Evolutionary conservation across 1,140 invertebrate genomes (phyloP).

Genomic region (Cotesia vestalis): DNA sequence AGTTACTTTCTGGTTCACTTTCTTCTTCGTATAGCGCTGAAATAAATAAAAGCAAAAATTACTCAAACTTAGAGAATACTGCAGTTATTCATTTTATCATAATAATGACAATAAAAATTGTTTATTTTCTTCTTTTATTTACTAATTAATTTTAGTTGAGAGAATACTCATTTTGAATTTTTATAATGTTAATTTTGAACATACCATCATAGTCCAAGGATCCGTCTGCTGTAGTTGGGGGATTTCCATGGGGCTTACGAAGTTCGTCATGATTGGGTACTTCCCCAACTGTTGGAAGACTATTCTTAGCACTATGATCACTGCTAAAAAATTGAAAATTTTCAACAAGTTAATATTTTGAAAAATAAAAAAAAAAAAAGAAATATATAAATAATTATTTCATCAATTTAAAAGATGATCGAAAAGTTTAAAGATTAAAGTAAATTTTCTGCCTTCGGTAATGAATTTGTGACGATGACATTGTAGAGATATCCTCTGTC

Average conservation of each 20-base stretch:
- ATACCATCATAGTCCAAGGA: constrained; percentile 77
- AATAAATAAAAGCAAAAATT: constrained; percentile 54
- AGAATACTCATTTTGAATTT: background rate
- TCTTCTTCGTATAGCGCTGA: constrained; percentile 88
- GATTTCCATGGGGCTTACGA: constrained; percentile 57
- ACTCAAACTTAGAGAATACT: background rate
- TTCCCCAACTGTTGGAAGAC: constrained; percentile 46
- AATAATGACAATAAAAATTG: constrained; percentile 8
- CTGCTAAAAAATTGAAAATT: constrained; percentile 42
- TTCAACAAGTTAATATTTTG: background rate
- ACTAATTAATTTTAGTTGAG: too few species aligned
- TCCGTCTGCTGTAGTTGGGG: constrained; percentile 68
- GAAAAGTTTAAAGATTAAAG: constrained; percentile 33
- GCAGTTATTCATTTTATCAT: constrained; percentile 42
- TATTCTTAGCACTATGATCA: constrained; percentile 50
- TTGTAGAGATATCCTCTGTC: constrained; percentile 76
- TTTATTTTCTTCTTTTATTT: too few species aligned
- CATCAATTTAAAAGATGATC: too few species aligned
- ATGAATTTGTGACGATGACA: constrained; percentile 50
- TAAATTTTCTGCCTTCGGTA: constrained; percentile 41
- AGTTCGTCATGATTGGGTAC: constrained; percentile 39
- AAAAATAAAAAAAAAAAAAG: too few species aligned
- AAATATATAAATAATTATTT: too few species aligned
- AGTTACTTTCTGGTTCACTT: constrained; percentile 79
- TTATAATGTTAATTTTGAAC: constrained; percentile 16